Base-by-base conservation (phyloP, 2,113 vertebrate genomes). In the Lepisosteus oculatus region DNA sequence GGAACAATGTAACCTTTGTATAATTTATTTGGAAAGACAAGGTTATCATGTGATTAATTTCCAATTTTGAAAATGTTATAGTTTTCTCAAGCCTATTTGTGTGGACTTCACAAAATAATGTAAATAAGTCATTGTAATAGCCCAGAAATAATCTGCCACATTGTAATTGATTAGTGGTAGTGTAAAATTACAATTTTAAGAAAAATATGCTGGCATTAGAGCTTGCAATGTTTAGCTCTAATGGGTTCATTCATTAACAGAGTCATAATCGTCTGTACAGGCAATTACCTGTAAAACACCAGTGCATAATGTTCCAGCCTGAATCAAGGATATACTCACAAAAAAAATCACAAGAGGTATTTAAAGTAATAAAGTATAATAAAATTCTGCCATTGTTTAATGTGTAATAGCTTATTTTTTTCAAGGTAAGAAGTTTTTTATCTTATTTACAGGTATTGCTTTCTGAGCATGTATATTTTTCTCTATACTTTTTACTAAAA, bases 231-330 rank as follows among this genome's bases (percentile, higher is more conserved):
- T 59, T 59, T 47, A 72, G 54, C 55, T 61, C 4, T 72, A 78
- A 71, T 71, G 69, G 56, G 64, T 45, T 29, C 72, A 68, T 65
- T 70, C 62, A 69, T 69, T 72, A 61, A 51, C 9, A 44, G 43
- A 12, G 15, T 55, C 15, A 45, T 68, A 55, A 61, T 62, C 5
- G 7, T 43, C 3, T n/a, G 55, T 41, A 54, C 6, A 43, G 29
- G 47, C 47, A 51, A 59, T 59, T 59, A 59, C 9, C 57, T 59
- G n/a, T 13, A 59, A 59, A 59, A 59, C 57, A 5, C n/a, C 14
- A n/a, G 3, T 59, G 12, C 14, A 59, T n/a, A 59, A 5, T 1
- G 57, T 2, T n/a, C 5, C n/a, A 59, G 57, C n/a, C 4, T 13
- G n/a, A 5, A 59, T 14, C 57, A 59, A 59, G 57, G 12, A 5